Evolutionary conservation across 2,797 vertebrate species (phyloP).

Genomic region (Chrysocyon brachyurus): DNA sequence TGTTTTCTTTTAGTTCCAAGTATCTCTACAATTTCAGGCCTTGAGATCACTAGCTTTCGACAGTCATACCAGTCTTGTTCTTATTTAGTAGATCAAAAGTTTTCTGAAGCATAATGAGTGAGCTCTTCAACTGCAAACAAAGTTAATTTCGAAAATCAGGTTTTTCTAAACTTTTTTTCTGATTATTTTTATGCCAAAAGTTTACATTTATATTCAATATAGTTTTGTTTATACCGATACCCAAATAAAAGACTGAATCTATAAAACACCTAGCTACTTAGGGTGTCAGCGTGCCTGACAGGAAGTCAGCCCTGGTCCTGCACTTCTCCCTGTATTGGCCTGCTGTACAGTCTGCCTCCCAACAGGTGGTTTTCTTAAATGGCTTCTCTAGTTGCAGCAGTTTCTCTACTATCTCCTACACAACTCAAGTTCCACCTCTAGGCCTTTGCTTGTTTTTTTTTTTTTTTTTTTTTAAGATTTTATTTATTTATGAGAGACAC

Average conservation of each 20-base stretch:
- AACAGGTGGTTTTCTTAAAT: background rate
- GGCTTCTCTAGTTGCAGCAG: background rate
- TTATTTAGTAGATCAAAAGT: slow-evolving; percentile 94
- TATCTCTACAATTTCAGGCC: rapidly evolving
- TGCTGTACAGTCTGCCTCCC: background rate
- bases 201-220: slow-evolving; percentile 28
- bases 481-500: too few relatives aligned
- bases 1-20: background rate
- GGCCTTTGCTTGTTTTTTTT: background rate
- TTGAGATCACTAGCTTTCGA: slow-evolving; percentile 84
- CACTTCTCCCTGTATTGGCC: background rate
- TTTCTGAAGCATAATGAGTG: slow-evolving; percentile 95
- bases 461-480: too few relatives aligned
- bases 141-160: slow-evolving; percentile 71
- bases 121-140: slow-evolving; percentile 94
- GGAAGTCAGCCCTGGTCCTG: background rate
- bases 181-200: slow-evolving; percentile 41
- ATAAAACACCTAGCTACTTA: background rate
- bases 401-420: background rate
- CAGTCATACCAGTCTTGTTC: slow-evolving; percentile 87
- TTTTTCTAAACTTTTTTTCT: background rate
- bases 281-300: background rate
- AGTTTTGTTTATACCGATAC: background rate
- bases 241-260: slow-evolving; percentile 8
- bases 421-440: background rate